Conservation (phyloP, 2,888 invertebrate genomes). For the Cacoxenus indagator region DNA sequence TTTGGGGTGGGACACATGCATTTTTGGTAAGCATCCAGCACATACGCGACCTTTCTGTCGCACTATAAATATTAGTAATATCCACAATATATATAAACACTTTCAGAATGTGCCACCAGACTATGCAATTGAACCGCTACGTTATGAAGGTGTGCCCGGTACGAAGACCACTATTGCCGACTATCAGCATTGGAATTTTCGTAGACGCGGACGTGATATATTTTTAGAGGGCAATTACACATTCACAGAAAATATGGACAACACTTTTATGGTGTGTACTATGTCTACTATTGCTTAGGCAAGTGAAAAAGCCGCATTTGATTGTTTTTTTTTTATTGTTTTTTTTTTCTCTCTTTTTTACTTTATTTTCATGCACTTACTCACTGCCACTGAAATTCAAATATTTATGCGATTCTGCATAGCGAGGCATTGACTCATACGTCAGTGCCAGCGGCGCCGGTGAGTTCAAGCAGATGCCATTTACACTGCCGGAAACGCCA, state of each 20-base stretch:
- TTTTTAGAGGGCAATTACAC: slow-evolving; percentile 2
- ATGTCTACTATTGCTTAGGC: neutral
- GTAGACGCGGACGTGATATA: neutral
- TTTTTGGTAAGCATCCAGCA: too few species aligned
- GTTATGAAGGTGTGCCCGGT: slow-evolving; percentile 3
- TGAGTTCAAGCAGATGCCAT: neutral
- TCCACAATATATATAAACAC: neutral
- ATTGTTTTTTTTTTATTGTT: neutral
- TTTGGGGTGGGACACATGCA: too few species aligned
- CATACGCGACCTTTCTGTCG: too few species aligned
- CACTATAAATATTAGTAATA: neutral
- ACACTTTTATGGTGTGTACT: neutral
- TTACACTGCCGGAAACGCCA: slow-evolving; percentile 2
- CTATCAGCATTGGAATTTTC: slow-evolving; percentile 3
- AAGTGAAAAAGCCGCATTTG: too few species aligned
- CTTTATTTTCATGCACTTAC: too few species aligned
- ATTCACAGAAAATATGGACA: neutral
- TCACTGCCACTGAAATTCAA: too few species aligned
- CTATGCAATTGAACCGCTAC: neutral
- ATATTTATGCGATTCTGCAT: neutral
- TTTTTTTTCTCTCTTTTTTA: too few species aligned
- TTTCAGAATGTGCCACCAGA: neutral
- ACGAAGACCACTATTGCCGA: neutral
- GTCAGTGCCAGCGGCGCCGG: neutral
- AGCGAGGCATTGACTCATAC: slow-evolving; percentile 4